phyloP scores from a whole-genome alignment of 2,888 invertebrate species.

The Imbricaverruca yamaguchii region DNA sequence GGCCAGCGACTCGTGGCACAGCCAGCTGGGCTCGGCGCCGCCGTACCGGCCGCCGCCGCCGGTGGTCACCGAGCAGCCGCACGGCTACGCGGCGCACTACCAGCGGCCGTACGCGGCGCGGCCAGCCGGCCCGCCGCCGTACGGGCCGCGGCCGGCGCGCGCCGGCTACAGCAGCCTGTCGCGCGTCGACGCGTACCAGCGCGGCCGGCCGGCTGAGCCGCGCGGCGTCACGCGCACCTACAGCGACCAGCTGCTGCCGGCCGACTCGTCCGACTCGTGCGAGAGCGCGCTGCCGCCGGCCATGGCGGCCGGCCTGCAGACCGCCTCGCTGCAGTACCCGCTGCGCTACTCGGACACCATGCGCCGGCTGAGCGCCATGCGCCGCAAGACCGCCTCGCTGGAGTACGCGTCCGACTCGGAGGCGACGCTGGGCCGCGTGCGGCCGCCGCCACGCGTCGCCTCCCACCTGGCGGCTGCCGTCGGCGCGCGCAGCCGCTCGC shows the following conservation, averaged over 20 bases:
- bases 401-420: constrained; percentile 95
- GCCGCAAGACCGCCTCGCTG: constrained; percentile 64
- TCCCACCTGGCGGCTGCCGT: constrained; percentile 34
- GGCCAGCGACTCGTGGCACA: constrained; percentile 21
- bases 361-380: constrained; percentile 36
- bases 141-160: constrained; percentile 23
- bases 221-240: constrained; percentile 68
- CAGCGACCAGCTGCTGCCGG: constrained; percentile 80
- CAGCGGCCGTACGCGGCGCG: constrained; percentile 63
- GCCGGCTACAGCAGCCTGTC: constrained; percentile 36
- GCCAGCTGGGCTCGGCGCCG: constrained; percentile 28
- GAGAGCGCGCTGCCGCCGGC: constrained; percentile 36
- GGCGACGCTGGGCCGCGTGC: constrained; percentile 50
- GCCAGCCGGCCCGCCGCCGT: constrained; percentile 48
- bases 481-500: constrained; percentile 42
- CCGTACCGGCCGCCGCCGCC: constrained; percentile 53
- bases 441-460: constrained; percentile 42
- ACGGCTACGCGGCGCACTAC: constrained; percentile 62
- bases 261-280: constrained; percentile 60
- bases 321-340: constrained; percentile 38
- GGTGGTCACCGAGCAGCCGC: constrained; percentile 87
- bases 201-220: constrained; percentile 36
- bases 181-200: constrained; percentile 59
- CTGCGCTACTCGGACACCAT: constrained; percentile 36
- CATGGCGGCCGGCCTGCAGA: constrained; percentile 69